Conservation (phyloP, 2,888 invertebrate species). For the Ennomos fuscantarius region DNA sequence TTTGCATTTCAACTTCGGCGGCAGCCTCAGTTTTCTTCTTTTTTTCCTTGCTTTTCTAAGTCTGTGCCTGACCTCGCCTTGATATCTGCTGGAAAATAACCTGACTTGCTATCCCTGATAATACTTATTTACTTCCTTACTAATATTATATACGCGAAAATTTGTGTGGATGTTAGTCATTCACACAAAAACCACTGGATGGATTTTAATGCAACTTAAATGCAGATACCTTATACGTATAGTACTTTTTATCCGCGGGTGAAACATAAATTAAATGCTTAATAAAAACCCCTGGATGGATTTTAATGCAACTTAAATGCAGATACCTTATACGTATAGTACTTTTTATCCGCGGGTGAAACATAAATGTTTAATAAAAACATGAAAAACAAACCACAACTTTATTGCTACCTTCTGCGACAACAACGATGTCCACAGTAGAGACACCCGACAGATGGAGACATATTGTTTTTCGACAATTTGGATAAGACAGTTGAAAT, state of each 20-base stretch:
- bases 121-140: slow-evolving; percentile 4
- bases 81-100: slow-evolving; percentile 14
- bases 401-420: slow-evolving; percentile 61
- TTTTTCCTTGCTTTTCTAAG: slow-evolving; percentile 3
- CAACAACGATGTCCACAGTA: slow-evolving; percentile 66
- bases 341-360: too few relatives aligned
- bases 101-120: slow-evolving; percentile 6
- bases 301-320: too few relatives aligned
- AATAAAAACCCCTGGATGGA: too few relatives aligned
- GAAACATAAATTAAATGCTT: too few relatives aligned
- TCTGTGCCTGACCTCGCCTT: slow-evolving; percentile 1
- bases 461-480: slow-evolving; percentile 43
- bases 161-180: too few relatives aligned
- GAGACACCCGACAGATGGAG: slow-evolving; percentile 43
- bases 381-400: not conserved
- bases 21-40: slow-evolving; percentile 1
- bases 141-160: too few relatives aligned
- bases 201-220: too few relatives aligned
- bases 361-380: slow-evolving; percentile 6
- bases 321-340: too few relatives aligned
- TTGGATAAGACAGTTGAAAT: slow-evolving; percentile 54
- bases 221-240: too few relatives aligned
- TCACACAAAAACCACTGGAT: slow-evolving; percentile 3
- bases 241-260: too few relatives aligned
- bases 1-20: not conserved